These are phyloP conservation scores for Andricus curvator DNA, from an alignment of 2,888 invertebrate species.

Conservation along the genomic window DNA sequence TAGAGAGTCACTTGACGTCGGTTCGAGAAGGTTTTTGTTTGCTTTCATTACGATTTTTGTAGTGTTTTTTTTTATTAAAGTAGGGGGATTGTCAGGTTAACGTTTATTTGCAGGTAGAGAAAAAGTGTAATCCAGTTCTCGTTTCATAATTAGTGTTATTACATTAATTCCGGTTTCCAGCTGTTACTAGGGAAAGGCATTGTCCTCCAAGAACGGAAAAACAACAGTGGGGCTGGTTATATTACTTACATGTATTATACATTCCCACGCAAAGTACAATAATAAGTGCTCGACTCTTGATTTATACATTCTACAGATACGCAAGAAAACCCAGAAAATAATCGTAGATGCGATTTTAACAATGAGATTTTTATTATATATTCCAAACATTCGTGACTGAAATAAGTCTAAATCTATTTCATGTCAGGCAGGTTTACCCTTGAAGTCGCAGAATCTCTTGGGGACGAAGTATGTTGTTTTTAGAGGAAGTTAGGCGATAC, in stretches of 20 bases:
- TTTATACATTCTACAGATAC: background rate
- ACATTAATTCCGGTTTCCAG: background rate
- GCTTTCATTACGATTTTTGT: background rate
- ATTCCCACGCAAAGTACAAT: slow-evolving; percentile 26
- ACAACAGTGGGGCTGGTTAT: slow-evolving; percentile 31
- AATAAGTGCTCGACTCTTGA: background rate
- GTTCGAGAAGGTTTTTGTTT: background rate
- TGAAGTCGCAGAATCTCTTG: too few species aligned
- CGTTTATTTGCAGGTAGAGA: background rate
- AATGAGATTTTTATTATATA: background rate
- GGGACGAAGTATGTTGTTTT: too few species aligned
- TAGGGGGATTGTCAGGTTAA: background rate
- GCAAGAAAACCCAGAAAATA: background rate
- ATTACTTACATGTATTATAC: slow-evolving; percentile 30
- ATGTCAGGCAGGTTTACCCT: too few species aligned
- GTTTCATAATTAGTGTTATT: slow-evolving; percentile 7
- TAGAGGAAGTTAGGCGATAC: too few species aligned
- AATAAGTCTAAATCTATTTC: background rate
- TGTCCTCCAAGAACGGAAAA: slow-evolving; percentile 24
- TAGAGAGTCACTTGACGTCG: background rate
- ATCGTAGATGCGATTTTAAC: background rate
- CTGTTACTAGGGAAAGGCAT: slow-evolving; percentile 36
- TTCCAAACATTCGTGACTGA: background rate
- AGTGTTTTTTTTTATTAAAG: background rate
- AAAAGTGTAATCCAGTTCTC: background rate